phyloP scores from a whole-genome alignment of 2,113 vertebrate genomes.

The Prinia subflava region DNA sequence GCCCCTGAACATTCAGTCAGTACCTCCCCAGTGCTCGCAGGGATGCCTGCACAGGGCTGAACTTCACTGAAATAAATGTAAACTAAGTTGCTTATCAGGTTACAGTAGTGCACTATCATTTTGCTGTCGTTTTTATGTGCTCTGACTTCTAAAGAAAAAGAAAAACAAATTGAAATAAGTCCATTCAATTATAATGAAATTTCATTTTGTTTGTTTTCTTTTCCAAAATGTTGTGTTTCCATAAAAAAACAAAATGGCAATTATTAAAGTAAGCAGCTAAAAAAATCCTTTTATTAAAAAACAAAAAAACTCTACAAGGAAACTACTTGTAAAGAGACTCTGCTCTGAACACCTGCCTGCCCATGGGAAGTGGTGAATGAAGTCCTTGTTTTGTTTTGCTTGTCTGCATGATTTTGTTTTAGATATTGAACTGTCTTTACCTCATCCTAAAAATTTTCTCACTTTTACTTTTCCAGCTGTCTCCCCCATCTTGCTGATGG shows the following conservation, averaged over 20 bases:
- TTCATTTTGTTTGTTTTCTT: background rate
- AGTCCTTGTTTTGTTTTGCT: background rate
- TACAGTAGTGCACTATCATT: background rate
- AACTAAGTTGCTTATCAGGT: background rate
- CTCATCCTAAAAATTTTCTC: background rate
- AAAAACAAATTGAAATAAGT: background rate
- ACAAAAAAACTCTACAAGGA: background rate
- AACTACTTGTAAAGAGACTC: background rate
- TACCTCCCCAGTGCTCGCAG: background rate
- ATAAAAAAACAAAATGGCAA: background rate
- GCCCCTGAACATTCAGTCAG: background rate
- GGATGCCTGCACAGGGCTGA: background rate
- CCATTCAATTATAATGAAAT: background rate
- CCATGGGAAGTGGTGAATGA: background rate
- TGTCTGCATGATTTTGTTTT: background rate
- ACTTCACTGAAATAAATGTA: background rate
- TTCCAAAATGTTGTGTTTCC: background rate
- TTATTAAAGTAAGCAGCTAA: background rate
- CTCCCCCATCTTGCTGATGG: background rate
- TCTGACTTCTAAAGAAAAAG: background rate
- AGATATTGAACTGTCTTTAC: background rate
- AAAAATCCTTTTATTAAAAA: background rate
- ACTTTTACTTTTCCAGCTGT: background rate
- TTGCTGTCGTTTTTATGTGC: background rate
- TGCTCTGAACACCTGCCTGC: background rate